Evolutionary conservation across 2,888 invertebrate genomes (phyloP), one percentile per base, ranked within the genome.

Genomic region (Odontocerum albicorne): DNA sequence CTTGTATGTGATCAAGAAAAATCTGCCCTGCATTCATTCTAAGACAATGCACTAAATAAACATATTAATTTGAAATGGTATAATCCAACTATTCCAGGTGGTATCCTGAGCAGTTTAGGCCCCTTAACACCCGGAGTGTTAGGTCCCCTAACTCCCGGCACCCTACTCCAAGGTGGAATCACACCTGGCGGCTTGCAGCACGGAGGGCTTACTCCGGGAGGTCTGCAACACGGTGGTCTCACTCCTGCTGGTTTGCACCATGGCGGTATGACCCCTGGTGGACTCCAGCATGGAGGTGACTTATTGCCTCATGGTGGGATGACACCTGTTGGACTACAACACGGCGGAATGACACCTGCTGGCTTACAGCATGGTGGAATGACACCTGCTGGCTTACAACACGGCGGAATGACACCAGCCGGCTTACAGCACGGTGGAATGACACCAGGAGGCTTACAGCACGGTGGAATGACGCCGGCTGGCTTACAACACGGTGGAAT

Each of bases 101-200:
- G 74, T 36, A 74, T 77, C 71, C 65, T 75, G 53, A 72, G 74
- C 52, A 66, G 73, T 0, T 65, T 77, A 21, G 75, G 75, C 1
- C 77, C 79, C 0, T 69, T 79, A 22, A 77, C 78, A 32, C 76
- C 73, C 1, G 75, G 79, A 10, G 72, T 72, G 1, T 65, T 75
- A 43, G 74, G 76, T 1, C 70, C 76, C n/a, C 64, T 75, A 32
- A 76, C 77, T 1, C 74, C 77, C 0, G 74, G 75, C 40, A 71
- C 73, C 6, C 62, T 74, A 39, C 66, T 72, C 19, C 73, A 72
- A 49, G 73, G 73, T 17, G 72, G 75, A 20, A 64, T 74, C 39
- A 55, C 57, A 8, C 70, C 75, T 1, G 69, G 67, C 1, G 75
- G 73, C 6, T 63, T 80, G 10, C 72, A 74, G 32, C 79, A 79